These are phyloP conservation scores for Rhamnusium bicolor DNA, from an alignment of 2,888 invertebrate species.

Conservation along the genomic window DNA sequence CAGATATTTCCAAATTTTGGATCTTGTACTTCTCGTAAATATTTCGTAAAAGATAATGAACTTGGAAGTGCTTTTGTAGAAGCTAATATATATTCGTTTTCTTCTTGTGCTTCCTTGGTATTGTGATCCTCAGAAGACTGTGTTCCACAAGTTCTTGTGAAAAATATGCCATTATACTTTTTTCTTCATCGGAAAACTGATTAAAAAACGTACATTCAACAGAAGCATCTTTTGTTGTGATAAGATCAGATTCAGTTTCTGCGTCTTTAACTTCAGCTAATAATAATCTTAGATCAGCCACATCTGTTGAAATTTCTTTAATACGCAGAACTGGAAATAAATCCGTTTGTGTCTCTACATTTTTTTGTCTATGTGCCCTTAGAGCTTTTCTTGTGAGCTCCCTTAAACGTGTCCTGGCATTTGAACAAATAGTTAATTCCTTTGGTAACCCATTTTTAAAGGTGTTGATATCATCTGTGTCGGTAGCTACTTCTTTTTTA, in stretches of 20 bases:
- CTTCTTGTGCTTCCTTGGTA: constrained; percentile 62
- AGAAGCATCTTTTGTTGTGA: constrained; percentile 71
- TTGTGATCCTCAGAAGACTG: constrained; percentile 54
- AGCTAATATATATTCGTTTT: not conserved
- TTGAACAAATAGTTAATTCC: constrained; percentile 75
- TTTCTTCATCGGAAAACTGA: constrained; percentile 62
- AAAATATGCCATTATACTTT: constrained; percentile 57
- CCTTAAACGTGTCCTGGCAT: constrained; percentile 75
- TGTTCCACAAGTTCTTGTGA: constrained; percentile 69
- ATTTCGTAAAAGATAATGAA: constrained; percentile 67
- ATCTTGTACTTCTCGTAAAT: constrained; percentile 60
- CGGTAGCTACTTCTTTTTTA: constrained; percentile 71
- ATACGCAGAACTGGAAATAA: constrained; percentile 72
- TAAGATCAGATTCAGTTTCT: constrained; percentile 68
- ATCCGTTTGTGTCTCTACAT: constrained; percentile 76
- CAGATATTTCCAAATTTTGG: constrained; percentile 27
- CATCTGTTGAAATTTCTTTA: constrained; percentile 75
- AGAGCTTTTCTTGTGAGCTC: constrained; percentile 77
- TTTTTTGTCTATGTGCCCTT: constrained; percentile 72
- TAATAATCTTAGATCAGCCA: constrained; percentile 73
- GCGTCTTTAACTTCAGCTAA: constrained; percentile 66
- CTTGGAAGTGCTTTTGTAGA: constrained; percentile 9
- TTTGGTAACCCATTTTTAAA: constrained; percentile 52
- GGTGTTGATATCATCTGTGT: constrained; percentile 61
- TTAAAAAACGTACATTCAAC: constrained; percentile 70